These are phyloP conservation scores for Bradypodion ventrale DNA, from an alignment of 2,797 vertebrate species.

Conservation along the genomic window DNA sequence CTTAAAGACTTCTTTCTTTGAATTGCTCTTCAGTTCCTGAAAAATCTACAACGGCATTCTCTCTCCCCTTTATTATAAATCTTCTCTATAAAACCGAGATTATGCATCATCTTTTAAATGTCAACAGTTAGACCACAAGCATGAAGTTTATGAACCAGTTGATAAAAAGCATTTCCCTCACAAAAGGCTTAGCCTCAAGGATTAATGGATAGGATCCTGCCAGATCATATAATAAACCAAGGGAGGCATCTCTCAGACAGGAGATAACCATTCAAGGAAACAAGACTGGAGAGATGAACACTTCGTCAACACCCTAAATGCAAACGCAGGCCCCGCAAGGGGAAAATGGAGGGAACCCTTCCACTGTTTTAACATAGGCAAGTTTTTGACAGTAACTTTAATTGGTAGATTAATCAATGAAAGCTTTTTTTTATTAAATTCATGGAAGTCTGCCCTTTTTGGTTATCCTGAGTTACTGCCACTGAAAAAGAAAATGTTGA, in stretches of 20 bases:
- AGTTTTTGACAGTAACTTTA: not conserved
- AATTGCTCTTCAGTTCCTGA: conserved; percentile 59
- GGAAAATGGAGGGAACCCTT: not conserved
- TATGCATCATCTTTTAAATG: conserved; percentile 49
- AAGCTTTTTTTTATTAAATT: not conserved
- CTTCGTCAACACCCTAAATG: not conserved
- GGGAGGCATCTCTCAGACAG: not conserved
- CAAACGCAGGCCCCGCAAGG: not conserved
- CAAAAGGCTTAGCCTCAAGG: conserved; percentile 34
- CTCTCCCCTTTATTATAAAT: conserved; percentile 36
- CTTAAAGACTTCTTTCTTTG: conserved; percentile 20
- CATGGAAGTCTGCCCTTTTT: not conserved
- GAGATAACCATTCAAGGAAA: conserved; percentile 17
- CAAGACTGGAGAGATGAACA: not conserved
- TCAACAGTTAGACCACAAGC: conserved; percentile 42
- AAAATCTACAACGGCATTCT: conserved; percentile 30
- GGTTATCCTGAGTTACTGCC: not conserved
- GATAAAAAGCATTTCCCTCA: conserved; percentile 36
- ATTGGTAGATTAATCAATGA: not conserved
- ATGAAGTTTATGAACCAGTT: conserved; percentile 45
- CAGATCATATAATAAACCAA: not conserved
- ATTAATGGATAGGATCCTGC: conserved; percentile 19
- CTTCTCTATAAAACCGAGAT: conserved; percentile 55
- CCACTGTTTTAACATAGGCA: not conserved
- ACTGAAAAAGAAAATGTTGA: not conserved